Evolutionary conservation across 1,140 invertebrate genomes (phyloP).

Genomic region (Zaprionus vittiger): DNA sequence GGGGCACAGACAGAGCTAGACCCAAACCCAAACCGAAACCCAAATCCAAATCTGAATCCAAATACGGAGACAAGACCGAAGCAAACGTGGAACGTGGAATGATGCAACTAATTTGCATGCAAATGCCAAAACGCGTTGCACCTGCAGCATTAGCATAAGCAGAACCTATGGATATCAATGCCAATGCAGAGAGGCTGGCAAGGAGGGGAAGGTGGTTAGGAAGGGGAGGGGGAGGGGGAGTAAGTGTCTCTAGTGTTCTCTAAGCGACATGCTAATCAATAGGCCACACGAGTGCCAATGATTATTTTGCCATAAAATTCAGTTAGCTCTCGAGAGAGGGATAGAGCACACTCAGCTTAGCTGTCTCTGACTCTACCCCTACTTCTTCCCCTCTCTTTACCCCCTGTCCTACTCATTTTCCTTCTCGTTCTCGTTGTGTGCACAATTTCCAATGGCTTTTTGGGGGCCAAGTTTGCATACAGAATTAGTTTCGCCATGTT

Average conservation of each 20-base stretch:
- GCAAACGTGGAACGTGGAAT: background rate
- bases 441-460: conserved; percentile 72
- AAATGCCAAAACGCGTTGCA: conserved; percentile 75
- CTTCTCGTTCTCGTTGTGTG: conserved; percentile 27
- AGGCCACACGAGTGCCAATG: conserved; percentile 79
- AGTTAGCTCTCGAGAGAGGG: conserved; percentile 60
- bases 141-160: conserved; percentile 72
- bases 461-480: conserved; percentile 61
- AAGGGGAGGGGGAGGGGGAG: background rate
- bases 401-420: conserved; percentile 23
- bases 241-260: conserved; percentile 18
- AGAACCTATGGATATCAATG: conserved; percentile 37
- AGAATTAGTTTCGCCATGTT: conserved; percentile 51
- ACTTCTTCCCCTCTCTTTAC: background rate
- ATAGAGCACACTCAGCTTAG: background rate
- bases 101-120: conserved; percentile 74
- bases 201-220: background rate
- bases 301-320: conserved; percentile 82
- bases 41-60: background rate
- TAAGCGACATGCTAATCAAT: conserved; percentile 75
- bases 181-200: conserved; percentile 1
- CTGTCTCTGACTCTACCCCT: background rate
- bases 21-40: background rate
- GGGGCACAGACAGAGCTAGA: background rate
- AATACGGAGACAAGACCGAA: background rate